Evolutionary conservation across 2,888 invertebrate species (phyloP), one percentile per base, ranked within the genome.

Genomic region (Spialia ferax): DNA sequence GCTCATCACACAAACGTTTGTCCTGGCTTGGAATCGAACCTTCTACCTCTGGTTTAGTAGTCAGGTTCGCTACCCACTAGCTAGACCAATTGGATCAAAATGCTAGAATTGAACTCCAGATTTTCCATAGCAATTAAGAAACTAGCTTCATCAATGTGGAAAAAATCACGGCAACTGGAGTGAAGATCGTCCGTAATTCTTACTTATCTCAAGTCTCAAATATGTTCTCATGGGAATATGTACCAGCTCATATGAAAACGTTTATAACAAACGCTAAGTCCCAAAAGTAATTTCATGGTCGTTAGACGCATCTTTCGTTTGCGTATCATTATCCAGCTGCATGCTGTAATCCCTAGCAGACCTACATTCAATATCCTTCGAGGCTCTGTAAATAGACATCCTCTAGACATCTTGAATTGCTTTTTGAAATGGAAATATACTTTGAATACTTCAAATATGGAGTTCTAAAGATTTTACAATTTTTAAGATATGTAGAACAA

Each of bases 201-300:
- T n/a, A 26, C 35, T 35, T 13, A 4, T 8, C 4, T 4, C 38
- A 6, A n/a, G 4, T 50, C 22, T 50, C 22, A 23, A 50, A 13
- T 20, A 50, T 48, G 10, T 13, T 13, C 1, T 18, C 42, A 38
- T 20, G 66, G 52, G 60, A 66, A 38, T 38, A 48, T 50, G 23
- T 61, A 55, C 1, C 26, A 35, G 23, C 26, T 65, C 59, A 57
- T 65, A 65, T n/a, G 52, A 59, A 60, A 45, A 1, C 55, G 45
- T 55, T 55, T 65, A 66, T 54, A 54, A 32, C 60, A 61, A 26
- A n/a, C 42, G 55, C 60, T 67, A 45, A 61, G 61, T 61, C 67
- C 67, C 61, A 23, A 22, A 23, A 23, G 67, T 67, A 67, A 67
- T 67, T 67, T 67, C 67, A 67, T 60, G 67, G 55, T 35, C 48